Conservation (phyloP, 2,113 vertebrate species). For the Drymodes brunneopygia region DNA sequence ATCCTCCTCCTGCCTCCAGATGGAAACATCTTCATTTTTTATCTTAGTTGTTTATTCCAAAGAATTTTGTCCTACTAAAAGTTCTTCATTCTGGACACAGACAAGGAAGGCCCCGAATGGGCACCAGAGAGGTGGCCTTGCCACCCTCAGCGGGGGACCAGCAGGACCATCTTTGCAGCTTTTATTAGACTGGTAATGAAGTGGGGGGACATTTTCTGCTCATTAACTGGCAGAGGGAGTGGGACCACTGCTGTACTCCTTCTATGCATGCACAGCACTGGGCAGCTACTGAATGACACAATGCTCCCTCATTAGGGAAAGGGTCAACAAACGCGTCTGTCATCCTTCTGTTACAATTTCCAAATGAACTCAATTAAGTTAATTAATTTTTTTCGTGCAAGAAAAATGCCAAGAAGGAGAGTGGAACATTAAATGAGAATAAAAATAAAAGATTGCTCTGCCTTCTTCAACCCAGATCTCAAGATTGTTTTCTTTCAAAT, state of each 20-base stretch:
- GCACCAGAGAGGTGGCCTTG: neutral
- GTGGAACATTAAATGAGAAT: neutral
- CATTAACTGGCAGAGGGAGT: neutral
- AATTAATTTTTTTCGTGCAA: conserved; percentile 23
- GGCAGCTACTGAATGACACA: conserved; percentile 7
- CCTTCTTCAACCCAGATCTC: neutral
- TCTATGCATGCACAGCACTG: neutral
- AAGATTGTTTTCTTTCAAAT: conserved; percentile 22
- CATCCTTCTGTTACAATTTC: conserved; percentile 47
- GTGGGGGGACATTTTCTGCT: neutral
- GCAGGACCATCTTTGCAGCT: neutral
- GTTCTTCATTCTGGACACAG: neutral
- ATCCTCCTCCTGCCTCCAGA: neutral
- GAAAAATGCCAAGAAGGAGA: neutral
- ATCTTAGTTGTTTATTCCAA: neutral
- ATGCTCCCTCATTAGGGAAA: conserved; percentile 18
- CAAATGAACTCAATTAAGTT: conserved; percentile 44
- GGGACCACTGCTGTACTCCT: neutral
- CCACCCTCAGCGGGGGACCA: rapidly evolving
- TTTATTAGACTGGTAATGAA: neutral
- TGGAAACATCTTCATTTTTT: neutral
- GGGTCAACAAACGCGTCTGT: neutral
- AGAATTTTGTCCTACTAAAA: neutral
- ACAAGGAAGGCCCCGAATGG: rapidly evolving
- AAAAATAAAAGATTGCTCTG: neutral